Conservation (phyloP, 2,888 invertebrate genomes). For the Hydropsyche betteni region DNA sequence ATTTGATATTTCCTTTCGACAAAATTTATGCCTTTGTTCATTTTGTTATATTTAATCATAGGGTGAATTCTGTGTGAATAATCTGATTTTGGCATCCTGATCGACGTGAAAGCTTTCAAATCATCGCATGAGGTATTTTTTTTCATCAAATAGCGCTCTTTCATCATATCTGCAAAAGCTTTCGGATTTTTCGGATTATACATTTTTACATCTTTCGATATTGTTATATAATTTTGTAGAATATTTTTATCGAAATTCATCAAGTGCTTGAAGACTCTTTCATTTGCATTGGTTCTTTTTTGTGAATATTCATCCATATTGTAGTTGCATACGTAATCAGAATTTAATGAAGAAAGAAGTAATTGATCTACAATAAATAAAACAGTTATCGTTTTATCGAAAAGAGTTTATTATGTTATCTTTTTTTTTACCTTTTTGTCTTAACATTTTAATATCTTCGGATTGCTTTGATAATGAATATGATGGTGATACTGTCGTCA, state of each 20-base stretch:
- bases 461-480: conserved; percentile 1
- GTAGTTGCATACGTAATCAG: neutral
- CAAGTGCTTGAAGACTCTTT: conserved; percentile 42
- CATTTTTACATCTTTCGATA: conserved; percentile 39
- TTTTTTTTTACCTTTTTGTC: too few species aligned
- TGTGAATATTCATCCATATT: conserved; percentile 11
- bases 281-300: neutral
- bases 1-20: conserved; percentile 5
- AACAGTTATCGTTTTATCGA: too few species aligned
- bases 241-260: conserved; percentile 49
- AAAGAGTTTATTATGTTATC: too few species aligned
- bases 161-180: conserved; percentile 36
- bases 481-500: neutral
- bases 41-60: neutral
- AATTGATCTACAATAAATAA: neutral
- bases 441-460: neutral
- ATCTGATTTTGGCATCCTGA: neutral
- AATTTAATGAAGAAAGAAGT: too few species aligned
- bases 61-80: neutral
- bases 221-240: conserved; percentile 47
- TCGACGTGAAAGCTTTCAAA: neutral
- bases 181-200: conserved; percentile 38
- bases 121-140: neutral
- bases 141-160: conserved; percentile 24
- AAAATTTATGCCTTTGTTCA: neutral